Conservation (phyloP, 2,888 invertebrate species). For the Drosophila dives region DNA sequence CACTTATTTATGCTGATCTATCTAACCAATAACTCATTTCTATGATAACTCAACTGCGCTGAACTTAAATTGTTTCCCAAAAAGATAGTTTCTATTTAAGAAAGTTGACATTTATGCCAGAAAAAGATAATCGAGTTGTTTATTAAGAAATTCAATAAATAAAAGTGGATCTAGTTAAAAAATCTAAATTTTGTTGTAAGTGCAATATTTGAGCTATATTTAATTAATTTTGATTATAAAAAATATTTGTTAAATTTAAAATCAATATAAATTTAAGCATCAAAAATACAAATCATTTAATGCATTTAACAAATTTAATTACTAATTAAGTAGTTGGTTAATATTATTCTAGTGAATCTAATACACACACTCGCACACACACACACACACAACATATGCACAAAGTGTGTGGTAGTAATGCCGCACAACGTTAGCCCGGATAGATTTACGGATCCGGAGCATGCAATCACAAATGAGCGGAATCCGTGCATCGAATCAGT, state of each 20-base stretch:
- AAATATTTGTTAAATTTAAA: not conserved
- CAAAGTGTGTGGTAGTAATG: slow-evolving; percentile 3
- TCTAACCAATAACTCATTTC: slow-evolving; percentile 63
- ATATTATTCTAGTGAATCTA: not conserved
- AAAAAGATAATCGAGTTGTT: not conserved
- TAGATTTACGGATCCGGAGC: not conserved
- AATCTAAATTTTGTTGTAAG: not conserved
- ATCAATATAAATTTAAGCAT: not conserved
- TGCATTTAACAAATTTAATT: not conserved
- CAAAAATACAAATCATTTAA: not conserved
- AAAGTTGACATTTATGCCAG: too few species aligned
- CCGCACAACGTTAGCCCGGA: slow-evolving; percentile 1
- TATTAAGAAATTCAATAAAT: not conserved
- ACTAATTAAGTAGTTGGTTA: not conserved
- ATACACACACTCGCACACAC: slow-evolving; percentile 12
- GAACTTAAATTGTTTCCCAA: slow-evolving; percentile 34
- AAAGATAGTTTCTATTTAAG: not conserved
- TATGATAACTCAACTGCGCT: slow-evolving; percentile 55
- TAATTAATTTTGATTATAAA: not conserved
- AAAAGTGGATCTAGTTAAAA: not conserved
- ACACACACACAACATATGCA: not conserved
- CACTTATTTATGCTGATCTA: slow-evolving; percentile 47
- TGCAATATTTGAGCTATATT: not conserved
- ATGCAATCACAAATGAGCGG: not conserved
- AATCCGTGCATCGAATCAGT: slow-evolving; percentile 9